Percentiles rank a stretch among this genome's conserved stretches.
These are phyloP conservation scores for Drosophila oshimai DNA, from an alignment of 1,140 invertebrate species.

Conservation along the genomic window DNA sequence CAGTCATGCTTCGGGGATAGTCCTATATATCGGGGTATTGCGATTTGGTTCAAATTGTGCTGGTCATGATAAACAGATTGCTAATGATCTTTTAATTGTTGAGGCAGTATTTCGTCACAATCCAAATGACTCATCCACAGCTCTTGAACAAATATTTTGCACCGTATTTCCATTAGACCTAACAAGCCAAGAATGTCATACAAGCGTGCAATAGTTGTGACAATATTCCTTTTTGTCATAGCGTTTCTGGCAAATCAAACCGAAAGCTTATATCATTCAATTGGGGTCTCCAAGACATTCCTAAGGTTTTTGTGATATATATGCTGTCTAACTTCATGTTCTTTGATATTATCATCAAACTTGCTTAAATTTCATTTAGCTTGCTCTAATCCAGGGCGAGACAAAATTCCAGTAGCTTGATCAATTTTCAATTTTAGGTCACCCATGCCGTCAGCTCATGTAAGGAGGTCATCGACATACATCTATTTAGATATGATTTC, in stretches of 20 bases:
- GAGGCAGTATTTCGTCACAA: background rate
- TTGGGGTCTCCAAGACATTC: no score
- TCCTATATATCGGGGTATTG: background rate
- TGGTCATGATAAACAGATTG: background rate
- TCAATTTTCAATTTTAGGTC: no score
- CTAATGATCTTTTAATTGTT: background rate
- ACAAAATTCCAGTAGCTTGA: no score
- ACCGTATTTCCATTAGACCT: background rate
- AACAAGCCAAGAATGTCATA: background rate
- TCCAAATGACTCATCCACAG: background rate
- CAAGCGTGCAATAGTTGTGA: background rate
- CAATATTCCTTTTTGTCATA: background rate
- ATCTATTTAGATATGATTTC: background rate
- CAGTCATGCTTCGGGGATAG: background rate
- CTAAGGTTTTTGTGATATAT: background rate
- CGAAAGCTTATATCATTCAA: no score
- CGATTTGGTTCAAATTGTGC: background rate
- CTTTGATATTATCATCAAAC: background rate
- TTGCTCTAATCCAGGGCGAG: background rate
- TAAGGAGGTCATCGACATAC: background rate
- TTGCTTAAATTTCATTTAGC: background rate
- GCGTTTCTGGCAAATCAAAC: no score
- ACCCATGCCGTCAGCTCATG: no score
- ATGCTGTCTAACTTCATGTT: background rate
- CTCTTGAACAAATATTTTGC: background rate